A percentile compares a stretch with the other conserved stretches of the same genome.
These are phyloP conservation scores for Gymnobelideus leadbeateri DNA, from an alignment of 2,113 vertebrate species.

Conservation along the genomic window DNA sequence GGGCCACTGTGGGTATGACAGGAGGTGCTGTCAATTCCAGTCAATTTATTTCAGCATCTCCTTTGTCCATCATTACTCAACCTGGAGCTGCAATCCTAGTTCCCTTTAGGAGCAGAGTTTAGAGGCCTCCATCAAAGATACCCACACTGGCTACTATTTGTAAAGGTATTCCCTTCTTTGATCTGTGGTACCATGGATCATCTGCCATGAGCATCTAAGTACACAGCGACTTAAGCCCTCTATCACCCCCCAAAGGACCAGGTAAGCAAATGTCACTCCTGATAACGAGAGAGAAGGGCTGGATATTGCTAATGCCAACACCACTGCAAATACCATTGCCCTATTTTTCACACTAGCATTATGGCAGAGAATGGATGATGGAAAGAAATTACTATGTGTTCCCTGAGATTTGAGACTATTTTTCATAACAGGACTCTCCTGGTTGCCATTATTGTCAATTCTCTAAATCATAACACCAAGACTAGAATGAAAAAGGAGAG, in stretches of 20 bases:
- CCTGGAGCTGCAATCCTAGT: not conserved
- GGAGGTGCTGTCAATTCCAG: not conserved
- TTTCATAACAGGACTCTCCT: not conserved
- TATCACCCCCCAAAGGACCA: not conserved
- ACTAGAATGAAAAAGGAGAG: not conserved
- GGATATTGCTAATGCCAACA: not conserved
- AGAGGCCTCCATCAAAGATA: not conserved
- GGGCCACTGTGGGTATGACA: not conserved
- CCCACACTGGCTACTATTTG: not conserved
- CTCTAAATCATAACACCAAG: not conserved
- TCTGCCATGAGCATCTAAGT: not conserved
- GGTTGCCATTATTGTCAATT: not conserved
- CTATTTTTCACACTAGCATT: not conserved
- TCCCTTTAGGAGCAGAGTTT: not conserved
- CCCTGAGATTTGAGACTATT: not conserved
- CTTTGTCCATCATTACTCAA: not conserved
- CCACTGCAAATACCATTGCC: not conserved
- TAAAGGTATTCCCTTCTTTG: not conserved
- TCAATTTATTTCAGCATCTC: not conserved
- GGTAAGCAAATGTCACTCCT: not conserved
- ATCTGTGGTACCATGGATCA: not conserved
- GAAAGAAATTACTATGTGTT: not conserved
- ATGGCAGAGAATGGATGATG: not conserved
- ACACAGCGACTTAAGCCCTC: not conserved
- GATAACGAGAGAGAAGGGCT: not conserved